Percentiles rank a stretch among this genome's conserved stretches.
phyloP scores from a whole-genome alignment of 1,140 invertebrate species.

The Anadara kagoshimensis region DNA sequence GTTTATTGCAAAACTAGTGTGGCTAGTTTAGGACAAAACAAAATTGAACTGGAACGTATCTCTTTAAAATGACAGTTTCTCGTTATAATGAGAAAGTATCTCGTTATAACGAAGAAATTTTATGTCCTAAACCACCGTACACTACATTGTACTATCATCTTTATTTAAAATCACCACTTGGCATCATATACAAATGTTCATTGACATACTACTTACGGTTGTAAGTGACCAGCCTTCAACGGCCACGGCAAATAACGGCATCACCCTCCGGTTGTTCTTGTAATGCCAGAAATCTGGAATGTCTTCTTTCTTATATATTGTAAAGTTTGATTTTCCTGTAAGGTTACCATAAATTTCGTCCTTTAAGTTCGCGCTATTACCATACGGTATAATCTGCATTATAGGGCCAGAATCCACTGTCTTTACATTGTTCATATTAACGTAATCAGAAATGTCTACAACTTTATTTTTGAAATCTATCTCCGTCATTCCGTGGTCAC shows the following conservation, averaged over 20 bases:
- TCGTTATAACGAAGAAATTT: no score
- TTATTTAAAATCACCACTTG: no score
- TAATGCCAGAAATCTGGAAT: slow-evolving; percentile 70
- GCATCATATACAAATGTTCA: no score
- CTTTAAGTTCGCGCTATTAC: neutral
- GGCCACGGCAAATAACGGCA: slow-evolving; percentile 64
- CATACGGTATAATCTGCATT: slow-evolving; percentile 50
- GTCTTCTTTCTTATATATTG: slow-evolving; percentile 66
- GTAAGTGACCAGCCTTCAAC: slow-evolving; percentile 49
- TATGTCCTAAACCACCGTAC: no score
- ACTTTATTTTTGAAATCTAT: slow-evolving; percentile 60
- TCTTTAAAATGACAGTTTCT: no score
- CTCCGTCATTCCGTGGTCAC: slow-evolving; percentile 82
- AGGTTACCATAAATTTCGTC: slow-evolving; percentile 49
- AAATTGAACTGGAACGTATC: no score
- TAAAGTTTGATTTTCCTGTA: slow-evolving; percentile 38
- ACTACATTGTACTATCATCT: no score
- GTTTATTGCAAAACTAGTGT: no score
- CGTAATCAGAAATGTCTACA: slow-evolving; percentile 78
- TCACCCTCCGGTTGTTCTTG: slow-evolving; percentile 61
- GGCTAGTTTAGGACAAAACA: no score
- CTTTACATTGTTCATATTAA: slow-evolving; percentile 76
- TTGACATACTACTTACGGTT: neutral
- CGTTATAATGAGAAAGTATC: no score
- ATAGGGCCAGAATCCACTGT: slow-evolving; percentile 61